A percentile compares a stretch with the other conserved stretches of the same genome.
phyloP scores from a whole-genome alignment of 2,113 vertebrate species.

The Pipra filicauda region DNA sequence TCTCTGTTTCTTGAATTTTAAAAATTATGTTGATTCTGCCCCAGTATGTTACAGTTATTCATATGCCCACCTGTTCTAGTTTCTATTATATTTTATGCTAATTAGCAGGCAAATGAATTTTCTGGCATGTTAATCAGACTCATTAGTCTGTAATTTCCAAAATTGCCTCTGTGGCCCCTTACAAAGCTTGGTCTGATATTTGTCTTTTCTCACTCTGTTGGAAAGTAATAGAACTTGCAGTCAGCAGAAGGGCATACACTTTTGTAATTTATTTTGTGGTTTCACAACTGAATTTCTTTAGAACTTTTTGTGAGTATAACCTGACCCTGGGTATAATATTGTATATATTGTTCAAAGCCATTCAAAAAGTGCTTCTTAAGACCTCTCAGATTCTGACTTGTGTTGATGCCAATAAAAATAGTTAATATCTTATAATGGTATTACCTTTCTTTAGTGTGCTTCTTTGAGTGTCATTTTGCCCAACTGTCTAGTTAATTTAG shows the following conservation, averaged over 20 bases:
- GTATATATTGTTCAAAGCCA: background rate
- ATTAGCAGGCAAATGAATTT: constrained; percentile 49
- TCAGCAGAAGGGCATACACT: background rate
- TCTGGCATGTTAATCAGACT: constrained; percentile 41
- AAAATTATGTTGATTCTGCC: constrained; percentile 1
- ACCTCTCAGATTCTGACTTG: background rate
- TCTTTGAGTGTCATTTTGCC: background rate
- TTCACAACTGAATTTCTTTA: background rate
- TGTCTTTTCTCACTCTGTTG: constrained; percentile 23
- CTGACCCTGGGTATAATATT: background rate
- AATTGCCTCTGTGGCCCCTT: constrained; percentile 4
- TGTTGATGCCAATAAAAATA: background rate
- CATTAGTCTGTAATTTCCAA: constrained; percentile 34
- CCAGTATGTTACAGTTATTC: background rate
- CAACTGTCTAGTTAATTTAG: background rate
- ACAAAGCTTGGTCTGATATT: constrained; percentile 9
- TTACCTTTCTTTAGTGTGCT: background rate
- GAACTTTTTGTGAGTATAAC: background rate
- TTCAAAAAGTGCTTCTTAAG: background rate
- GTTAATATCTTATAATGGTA: background rate
- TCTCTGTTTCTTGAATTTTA: background rate
- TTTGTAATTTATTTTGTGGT: background rate
- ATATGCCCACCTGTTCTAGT: background rate
- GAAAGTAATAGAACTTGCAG: constrained; percentile 19
- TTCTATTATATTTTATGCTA: constrained; percentile 59